Conservation (phyloP, 2,888 invertebrate genomes). For the Tetheella fluctuosa region DNA sequence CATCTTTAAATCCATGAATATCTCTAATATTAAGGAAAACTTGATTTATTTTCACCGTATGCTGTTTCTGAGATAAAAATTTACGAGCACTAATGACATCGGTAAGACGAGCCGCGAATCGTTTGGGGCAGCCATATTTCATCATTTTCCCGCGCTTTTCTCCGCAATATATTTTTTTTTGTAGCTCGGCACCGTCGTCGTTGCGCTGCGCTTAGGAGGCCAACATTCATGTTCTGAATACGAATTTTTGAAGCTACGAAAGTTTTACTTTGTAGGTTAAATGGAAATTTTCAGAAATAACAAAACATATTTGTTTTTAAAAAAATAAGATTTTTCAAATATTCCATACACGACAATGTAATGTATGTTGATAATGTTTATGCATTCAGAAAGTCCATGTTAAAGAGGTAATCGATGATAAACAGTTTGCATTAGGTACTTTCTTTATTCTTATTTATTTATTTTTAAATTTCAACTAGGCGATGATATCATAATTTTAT, state of each 20-base stretch:
- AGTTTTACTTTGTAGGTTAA: neutral
- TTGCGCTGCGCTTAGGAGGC: conserved; percentile 36
- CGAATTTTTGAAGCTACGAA: conserved; percentile 30
- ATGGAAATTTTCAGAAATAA: neutral
- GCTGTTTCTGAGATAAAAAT: conserved; percentile 53
- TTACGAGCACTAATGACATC: conserved; percentile 70
- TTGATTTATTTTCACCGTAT: conserved; percentile 17
- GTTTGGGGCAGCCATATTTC: conserved; percentile 64
- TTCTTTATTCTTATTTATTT: neutral
- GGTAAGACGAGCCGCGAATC: conserved; percentile 56
- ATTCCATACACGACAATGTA: no score
- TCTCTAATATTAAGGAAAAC: neutral
- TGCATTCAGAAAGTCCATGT: neutral
- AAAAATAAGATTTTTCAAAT: no score
- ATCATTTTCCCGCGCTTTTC: conserved; percentile 72
- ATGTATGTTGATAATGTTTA: no score
- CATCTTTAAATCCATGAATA: no score
- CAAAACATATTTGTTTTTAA: neutral
- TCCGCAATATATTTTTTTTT: conserved; percentile 66
- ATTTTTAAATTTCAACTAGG: neutral
- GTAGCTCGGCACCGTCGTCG: conserved; percentile 30
- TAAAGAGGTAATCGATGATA: neutral
- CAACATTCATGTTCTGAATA: conserved; percentile 48
- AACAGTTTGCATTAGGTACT: neutral
- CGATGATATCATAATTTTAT: neutral